Percentiles rank a stretch among this genome's conserved stretches.
These are phyloP conservation scores for Eubasilissa splendida DNA, from an alignment of 2,888 invertebrate genomes.

Conservation along the genomic window DNA sequence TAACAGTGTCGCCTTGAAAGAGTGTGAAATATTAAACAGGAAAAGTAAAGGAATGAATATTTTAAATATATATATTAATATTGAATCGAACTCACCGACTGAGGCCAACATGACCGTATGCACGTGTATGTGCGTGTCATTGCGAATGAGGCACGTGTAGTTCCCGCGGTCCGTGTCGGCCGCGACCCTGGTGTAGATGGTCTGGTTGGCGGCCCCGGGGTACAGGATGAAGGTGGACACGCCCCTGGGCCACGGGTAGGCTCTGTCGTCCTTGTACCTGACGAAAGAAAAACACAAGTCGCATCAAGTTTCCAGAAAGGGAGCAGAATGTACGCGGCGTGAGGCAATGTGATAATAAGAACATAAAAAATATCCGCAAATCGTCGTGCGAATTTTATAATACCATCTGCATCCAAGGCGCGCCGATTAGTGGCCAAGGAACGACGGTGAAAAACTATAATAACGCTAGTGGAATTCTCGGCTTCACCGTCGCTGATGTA, in stretches of 20 bases:
- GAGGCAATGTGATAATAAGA: no score
- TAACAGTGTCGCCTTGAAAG: not conserved
- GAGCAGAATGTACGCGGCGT: no score
- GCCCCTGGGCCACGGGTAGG: conserved; percentile 84
- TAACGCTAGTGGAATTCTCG: no score
- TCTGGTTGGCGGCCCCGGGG: conserved; percentile 85
- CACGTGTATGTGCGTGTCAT: conserved; percentile 77
- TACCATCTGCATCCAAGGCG: no score
- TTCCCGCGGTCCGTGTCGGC: conserved; percentile 79
- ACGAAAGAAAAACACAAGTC: not conserved
- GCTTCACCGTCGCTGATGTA: no score
- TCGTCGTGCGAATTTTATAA: no score
- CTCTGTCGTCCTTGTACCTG: conserved; percentile 84
- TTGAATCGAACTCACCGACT: conserved; percentile 71
- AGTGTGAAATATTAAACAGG: not conserved
- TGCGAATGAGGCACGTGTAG: conserved; percentile 82
- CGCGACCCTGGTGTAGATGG: conserved; percentile 80
- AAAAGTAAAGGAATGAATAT: no score
- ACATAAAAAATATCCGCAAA: no score
- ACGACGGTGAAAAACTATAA: no score
- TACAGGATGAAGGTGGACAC: conserved; percentile 82
- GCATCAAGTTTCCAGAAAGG: conserved; percentile 59
- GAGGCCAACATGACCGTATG: conserved; percentile 79
- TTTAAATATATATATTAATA: no score
- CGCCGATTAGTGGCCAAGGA: no score